Base-by-base conservation (phyloP, 2,888 invertebrate species). In the Lithophane leautieri region DNA sequence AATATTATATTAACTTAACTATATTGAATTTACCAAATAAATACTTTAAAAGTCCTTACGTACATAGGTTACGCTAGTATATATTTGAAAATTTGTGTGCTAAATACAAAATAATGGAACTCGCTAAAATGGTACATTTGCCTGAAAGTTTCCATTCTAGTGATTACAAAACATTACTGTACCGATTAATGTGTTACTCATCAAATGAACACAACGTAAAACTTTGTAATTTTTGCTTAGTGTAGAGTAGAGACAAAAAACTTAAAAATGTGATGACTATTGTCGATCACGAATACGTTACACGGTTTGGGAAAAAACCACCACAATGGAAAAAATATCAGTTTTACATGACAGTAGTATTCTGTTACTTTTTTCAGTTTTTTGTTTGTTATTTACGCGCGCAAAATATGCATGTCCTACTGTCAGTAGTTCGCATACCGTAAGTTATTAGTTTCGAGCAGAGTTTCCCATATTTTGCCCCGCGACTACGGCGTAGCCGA, bases 401-500 rank as follows among this genome's bases (percentile, higher is more conserved):
- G n/a, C 14, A 14, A 14, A 40, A 40, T 61, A 40, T n/a, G 40
- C 40, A n/a, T n/a, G 16, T 16, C 9, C n/a, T 62, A 0, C n/a
- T 16, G 4, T n/a, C n/a, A 63, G n/a, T n/a, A 42, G 40, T 40
- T 61, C 2, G 12, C 61, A 34, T 0, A 0, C 22, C 22, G 16
- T 42, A 11, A n/a, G n/a, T 63, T 42, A 6, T 6, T 42, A 42
- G 16, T 42, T n/a, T 25, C n/a, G 8, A n/a, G 9, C 40, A 16
- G 19, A 3, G 11, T 25, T 19, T 42, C 16, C 8, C n/a, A n/a
- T 34, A 44, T 69, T 25, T n/a, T n/a, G 50, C n/a, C n/a, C 28
- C 16, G 12, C 25, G 44, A 0, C 44, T 76, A 76, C 66, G 76
- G 14, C 50, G 60, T 76, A 75, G 65, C n/a, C 11, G 14, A 12